Evolutionary conservation across 1,140 invertebrate species (phyloP), one percentile per base, ranked within the genome.

Genomic region (Hypothenemus hampei): DNA sequence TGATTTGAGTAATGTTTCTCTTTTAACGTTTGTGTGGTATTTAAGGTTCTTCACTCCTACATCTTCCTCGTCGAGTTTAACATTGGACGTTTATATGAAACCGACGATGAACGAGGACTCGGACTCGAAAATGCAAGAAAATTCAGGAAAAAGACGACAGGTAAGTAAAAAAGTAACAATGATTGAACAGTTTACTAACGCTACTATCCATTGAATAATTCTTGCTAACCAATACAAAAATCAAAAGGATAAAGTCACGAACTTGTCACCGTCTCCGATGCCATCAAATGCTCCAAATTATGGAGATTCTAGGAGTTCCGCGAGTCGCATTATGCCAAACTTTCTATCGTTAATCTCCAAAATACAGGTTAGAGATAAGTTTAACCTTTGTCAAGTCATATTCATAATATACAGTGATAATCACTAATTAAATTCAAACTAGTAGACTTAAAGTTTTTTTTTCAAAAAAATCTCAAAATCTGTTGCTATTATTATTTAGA

Each of bases 361-460:
- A 69, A 69, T 86, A 58, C 82, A 86, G 84, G 85, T 87, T 80
- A 84, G 58, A 85, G 57, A 60, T 37, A 43, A n/a, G n/a, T n/a
- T n/a, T n/a, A n/a, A n/a, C n/a, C n/a, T n/a, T n/a, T n/a, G n/a
- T n/a, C n/a, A n/a, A n/a, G n/a, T n/a, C n/a, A n/a, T n/a, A n/a
- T n/a, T n/a, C n/a, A n/a, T n/a, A n/a, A n/a, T n/a, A n/a, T n/a
- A n/a, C n/a, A n/a, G n/a, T n/a, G n/a, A n/a, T n/a, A n/a, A n/a
- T n/a, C n/a, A n/a, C n/a, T n/a, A n/a, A n/a, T n/a, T n/a, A n/a
- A n/a, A n/a, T n/a, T n/a, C n/a, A n/a, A n/a, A n/a, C n/a, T n/a
- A n/a, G n/a, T n/a, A n/a, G n/a, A n/a, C n/a, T n/a, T n/a, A n/a
- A n/a, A n/a, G n/a, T n/a, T n/a, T n/a, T n/a, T n/a, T n/a, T n/a